phyloP scores from a whole-genome alignment of 2,797 vertebrate species.

The Mormyrus proboscirostris region DNA sequence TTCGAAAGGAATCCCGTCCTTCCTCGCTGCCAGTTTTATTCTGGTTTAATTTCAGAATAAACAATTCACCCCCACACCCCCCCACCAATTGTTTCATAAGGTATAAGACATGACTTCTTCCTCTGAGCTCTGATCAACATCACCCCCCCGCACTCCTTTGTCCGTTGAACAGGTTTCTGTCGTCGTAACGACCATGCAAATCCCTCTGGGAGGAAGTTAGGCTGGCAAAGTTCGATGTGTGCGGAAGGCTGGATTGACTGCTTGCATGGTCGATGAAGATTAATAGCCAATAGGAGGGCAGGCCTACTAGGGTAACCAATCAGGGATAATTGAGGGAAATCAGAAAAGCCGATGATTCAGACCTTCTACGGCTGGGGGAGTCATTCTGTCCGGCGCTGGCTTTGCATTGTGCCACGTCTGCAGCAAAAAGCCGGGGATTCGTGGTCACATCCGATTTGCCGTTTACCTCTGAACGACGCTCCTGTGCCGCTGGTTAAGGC shows the following conservation, averaged over 20 bases:
- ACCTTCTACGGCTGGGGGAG: background rate
- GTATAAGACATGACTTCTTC: background rate
- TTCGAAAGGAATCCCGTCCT: background rate
- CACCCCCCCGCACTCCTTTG: background rate
- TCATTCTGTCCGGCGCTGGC: background rate
- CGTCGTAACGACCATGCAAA: background rate
- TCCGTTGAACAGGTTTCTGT: background rate
- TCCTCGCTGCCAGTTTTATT: background rate
- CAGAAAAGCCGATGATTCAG: background rate
- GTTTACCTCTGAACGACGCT: background rate
- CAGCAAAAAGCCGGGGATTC: background rate
- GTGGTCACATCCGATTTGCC: background rate
- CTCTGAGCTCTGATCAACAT: background rate
- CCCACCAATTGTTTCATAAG: background rate
- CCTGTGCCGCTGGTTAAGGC: background rate
- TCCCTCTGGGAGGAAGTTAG: background rate
- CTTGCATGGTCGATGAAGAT: background rate
- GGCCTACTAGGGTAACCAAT: background rate
- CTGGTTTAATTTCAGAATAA: background rate
- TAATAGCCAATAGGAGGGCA: background rate
- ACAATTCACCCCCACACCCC: background rate
- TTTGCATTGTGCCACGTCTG: background rate
- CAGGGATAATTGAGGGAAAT: background rate
- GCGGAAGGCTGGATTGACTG: background rate
- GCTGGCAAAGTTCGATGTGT: background rate